Conservation (phyloP, 2,797 vertebrate species). For the Setipinna tenuifilis region DNA sequence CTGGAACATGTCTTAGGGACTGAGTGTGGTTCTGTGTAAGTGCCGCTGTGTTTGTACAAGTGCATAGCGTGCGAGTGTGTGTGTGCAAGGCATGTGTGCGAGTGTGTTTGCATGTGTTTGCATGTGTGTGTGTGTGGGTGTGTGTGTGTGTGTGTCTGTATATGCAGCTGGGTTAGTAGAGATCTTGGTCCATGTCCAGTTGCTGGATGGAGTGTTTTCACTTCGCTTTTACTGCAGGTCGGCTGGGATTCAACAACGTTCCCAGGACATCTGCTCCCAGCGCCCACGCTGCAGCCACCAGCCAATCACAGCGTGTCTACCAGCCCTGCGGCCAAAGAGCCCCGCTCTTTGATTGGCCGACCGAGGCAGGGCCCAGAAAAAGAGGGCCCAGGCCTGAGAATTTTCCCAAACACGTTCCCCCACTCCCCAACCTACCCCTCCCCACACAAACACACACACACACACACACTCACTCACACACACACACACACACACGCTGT, state of each 20-base stretch:
- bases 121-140: conserved; percentile 30
- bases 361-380: conserved; percentile 76
- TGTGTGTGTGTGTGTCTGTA: conserved; percentile 51
- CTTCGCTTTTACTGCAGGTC: conserved; percentile 73
- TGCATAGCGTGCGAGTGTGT: conserved; percentile 32
- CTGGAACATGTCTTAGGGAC: conserved; percentile 38
- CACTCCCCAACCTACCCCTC: conserved; percentile 36
- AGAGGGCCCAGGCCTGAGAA: conserved; percentile 80
- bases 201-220: conserved; percentile 77
- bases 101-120: conserved; percentile 46
- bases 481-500: conserved; percentile 54
- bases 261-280: conserved; percentile 85
- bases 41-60: conserved; percentile 60
- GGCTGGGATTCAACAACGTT: conserved; percentile 81
- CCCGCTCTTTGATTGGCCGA: conserved; percentile 67
- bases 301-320: conserved; percentile 68
- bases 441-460: neutral
- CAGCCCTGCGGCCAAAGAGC: conserved; percentile 58
- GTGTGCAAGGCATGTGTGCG: conserved; percentile 31
- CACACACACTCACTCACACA: conserved; percentile 56
- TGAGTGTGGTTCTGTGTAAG: conserved; percentile 51
- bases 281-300: conserved; percentile 70
- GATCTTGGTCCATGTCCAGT: conserved; percentile 78
- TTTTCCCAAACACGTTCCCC: conserved; percentile 76
- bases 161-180: conserved; percentile 69